Base-by-base conservation (phyloP, 2,797 vertebrate genomes). In the Clamator glandarius region DNA sequence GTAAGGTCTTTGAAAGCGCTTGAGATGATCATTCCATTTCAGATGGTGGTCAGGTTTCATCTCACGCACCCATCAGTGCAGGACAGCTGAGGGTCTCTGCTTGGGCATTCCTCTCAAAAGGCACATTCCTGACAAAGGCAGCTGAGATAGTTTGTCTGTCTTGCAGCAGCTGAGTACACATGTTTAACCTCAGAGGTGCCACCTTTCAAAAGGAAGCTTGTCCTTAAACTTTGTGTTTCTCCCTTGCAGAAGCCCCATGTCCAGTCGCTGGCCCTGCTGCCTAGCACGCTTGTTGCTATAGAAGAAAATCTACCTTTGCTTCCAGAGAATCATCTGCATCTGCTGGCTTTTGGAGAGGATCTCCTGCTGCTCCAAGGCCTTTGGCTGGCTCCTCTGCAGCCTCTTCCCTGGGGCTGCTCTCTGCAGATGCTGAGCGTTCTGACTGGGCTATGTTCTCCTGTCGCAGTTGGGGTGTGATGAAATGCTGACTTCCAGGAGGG, bases 351-450 rank as follows among this genome's bases (percentile, higher is more conserved):
- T n/a, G n/a, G n/a, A n/a, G n/a, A n/a, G n/a, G n/a, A n/a, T n/a
- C n/a, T n/a, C n/a, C n/a, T n/a, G n/a, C n/a, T n/a, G n/a, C n/a
- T n/a, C n/a, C n/a, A n/a, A n/a, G n/a, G n/a, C n/a, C n/a, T n/a
- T n/a, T 55, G 52, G 24, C 11, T 63, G 57, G 24, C 50, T 84
- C 58, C 54, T 84, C 54, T 6, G 5, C 3, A 5, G 4, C 5
- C 48, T 24, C 2, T 6, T 15, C 25, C 13, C 41, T 5, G 9
- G 1, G 52, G 19, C 14, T 14, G 20, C 14, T 52, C 44, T 19
- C 41, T 55, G 10, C 16, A 46, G 82, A 5, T 0, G 1, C 17
- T 0, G 11, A n/a, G 35, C 0, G 2, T 23, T 66, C 64, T 0
- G 0, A 5, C 3, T 1, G 2, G 14, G 8, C 24, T 85, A 11